Conservation (phyloP, 2,113 vertebrate species). For the Entosphenus tridentatus region DNA sequence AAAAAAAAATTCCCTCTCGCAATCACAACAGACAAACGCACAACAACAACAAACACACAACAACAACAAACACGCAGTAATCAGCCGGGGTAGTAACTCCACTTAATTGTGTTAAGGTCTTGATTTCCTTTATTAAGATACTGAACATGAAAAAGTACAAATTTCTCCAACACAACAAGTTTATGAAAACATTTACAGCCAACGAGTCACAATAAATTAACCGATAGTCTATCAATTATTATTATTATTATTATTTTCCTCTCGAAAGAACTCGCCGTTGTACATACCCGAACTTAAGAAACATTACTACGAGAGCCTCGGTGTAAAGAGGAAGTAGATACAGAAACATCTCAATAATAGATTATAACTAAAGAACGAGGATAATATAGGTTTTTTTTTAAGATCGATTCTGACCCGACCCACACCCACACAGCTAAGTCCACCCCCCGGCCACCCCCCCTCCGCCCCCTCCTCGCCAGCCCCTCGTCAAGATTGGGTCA, state of each 20-base stretch:
- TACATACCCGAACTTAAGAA: conserved; percentile 2
- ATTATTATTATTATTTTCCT: not conserved
- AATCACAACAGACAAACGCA: too few species aligned
- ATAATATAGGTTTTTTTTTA: not conserved
- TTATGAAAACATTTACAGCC: conserved; percentile 7
- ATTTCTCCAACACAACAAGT: conserved; percentile 5
- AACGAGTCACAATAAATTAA: conserved; percentile 6
- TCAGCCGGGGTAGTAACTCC: too few species aligned
- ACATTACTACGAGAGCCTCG: not conserved
- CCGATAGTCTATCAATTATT: conserved; percentile 2
- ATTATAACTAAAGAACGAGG: conserved; percentile 5
- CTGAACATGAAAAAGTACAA: conserved; percentile 7
- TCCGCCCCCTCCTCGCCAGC: too few species aligned
- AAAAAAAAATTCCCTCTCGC: too few species aligned
- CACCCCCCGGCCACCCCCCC: too few species aligned
- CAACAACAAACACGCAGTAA: too few species aligned
- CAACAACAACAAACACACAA: too few species aligned
- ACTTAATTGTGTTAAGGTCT: not conserved
- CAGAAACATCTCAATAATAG: conserved; percentile 6
- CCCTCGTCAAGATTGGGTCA: too few species aligned
- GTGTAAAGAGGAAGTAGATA: conserved; percentile 1
- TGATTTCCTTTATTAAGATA: conserved; percentile 6
- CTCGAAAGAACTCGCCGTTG: not conserved
- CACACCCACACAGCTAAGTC: too few species aligned
- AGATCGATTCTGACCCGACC: too few species aligned